A percentile compares a stretch with the other conserved stretches of the same genome.
Evolutionary conservation across 2,888 invertebrate species (phyloP).

Genomic region (Matsumyia berberina): DNA sequence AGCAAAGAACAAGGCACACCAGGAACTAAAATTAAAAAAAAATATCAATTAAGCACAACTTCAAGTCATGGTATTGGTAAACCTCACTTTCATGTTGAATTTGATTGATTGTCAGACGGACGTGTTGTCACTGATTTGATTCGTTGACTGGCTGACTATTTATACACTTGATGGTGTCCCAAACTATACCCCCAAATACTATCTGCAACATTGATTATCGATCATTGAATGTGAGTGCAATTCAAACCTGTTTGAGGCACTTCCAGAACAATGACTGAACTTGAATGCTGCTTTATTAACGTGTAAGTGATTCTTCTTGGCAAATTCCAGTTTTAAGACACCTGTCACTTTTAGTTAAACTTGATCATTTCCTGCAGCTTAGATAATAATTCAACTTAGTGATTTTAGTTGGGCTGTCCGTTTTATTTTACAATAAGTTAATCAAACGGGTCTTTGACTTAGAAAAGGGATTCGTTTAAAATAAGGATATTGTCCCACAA

Average conservation of each 20-base stretch:
- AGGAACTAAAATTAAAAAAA: slow-evolving; percentile 55
- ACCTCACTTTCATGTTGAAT: slow-evolving; percentile 58
- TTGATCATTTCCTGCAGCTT: too few species aligned
- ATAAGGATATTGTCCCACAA: too few species aligned
- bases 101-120: slow-evolving; percentile 17
- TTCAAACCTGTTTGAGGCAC: slow-evolving; percentile 8
- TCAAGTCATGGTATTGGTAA: background rate
- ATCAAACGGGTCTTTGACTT: too few species aligned
- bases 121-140: slow-evolving; percentile 28
- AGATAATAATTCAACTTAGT: too few species aligned
- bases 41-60: background rate
- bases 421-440: too few species aligned
- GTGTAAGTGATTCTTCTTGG: background rate
- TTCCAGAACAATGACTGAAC: background rate
- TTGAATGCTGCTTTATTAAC: slow-evolving; percentile 2
- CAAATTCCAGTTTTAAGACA: background rate
- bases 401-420: background rate
- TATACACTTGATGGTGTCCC: slow-evolving; percentile 1
- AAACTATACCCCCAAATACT: slow-evolving; percentile 2
- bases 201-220: background rate
- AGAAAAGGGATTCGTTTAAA: too few species aligned
- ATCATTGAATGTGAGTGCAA: background rate
- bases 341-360: too few species aligned
- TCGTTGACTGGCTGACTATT: slow-evolving; percentile 6
- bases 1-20: slow-evolving; percentile 60